phyloP scores from a whole-genome alignment of 1,140 invertebrate genomes.

The Myzus persicae region DNA sequence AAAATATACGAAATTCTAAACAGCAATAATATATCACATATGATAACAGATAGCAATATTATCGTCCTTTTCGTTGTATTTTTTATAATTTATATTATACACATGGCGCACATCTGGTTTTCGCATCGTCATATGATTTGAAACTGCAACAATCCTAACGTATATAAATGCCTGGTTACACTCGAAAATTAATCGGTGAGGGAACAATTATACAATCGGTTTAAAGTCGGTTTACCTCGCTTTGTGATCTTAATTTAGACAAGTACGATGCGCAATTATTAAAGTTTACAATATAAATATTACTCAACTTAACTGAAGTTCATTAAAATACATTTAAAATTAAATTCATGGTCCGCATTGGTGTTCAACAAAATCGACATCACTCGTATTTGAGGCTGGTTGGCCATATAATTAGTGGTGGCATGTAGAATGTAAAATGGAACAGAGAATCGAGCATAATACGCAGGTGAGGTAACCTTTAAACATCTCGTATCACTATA shows the following conservation, averaged over 20 bases:
- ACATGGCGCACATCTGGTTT: background rate
- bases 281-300: background rate
- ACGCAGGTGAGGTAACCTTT: background rate
- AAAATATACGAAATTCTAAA: background rate
- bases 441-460: background rate
- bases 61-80: background rate
- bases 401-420: background rate
- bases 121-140: background rate
- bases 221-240: background rate
- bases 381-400: background rate
- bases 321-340: too few species aligned
- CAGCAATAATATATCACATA: background rate
- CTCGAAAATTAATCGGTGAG: too few species aligned
- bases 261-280: background rate
- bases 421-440: background rate
- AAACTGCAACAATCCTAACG: too few species aligned
- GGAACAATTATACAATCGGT: too few species aligned
- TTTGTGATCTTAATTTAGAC: background rate
- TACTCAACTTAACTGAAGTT: too few species aligned
- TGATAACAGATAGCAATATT: background rate
- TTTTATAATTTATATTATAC: background rate
- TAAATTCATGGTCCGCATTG: background rate
- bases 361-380: background rate
- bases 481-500: too few species aligned
- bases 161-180: too few species aligned